Percentiles rank a stretch among this genome's conserved stretches.
Conservation (phyloP, 2,797 vertebrate species). For the Cheirogaleus major region DNA sequence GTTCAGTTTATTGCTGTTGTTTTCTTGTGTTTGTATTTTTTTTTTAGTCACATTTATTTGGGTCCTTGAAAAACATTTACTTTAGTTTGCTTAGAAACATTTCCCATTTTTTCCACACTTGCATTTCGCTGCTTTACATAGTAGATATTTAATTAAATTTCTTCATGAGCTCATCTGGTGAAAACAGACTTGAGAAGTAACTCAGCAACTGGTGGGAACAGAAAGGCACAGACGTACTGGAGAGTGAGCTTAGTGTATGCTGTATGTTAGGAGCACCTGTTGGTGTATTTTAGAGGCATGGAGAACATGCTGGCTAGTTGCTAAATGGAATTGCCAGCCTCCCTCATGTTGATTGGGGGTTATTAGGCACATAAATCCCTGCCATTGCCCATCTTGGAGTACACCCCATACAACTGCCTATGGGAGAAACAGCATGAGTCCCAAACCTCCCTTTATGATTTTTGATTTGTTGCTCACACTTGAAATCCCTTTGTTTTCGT, state of each 20-base stretch:
- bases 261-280: not conserved
- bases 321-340: not conserved
- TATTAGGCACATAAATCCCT: not conserved
- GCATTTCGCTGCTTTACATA: not conserved
- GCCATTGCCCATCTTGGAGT: not conserved
- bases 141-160: not conserved
- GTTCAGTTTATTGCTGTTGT: not conserved
- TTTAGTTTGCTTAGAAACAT: constrained; percentile 4
- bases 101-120: not conserved
- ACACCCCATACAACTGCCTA: not conserved
- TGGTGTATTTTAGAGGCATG: not conserved
- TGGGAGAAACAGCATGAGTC: not conserved
- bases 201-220: not conserved
- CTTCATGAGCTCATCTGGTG: not conserved
- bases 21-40: not conserved
- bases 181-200: not conserved
- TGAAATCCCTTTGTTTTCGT: not conserved
- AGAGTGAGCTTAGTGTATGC: not conserved
- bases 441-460: not conserved
- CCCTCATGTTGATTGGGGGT: not conserved
- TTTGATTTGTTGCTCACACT: not conserved
- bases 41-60: not conserved
- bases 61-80: not conserved
- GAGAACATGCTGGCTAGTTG: not conserved
- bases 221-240: not conserved